Evolutionary conservation across 2,797 vertebrate species (phyloP), one percentile per base, ranked within the genome.

Genomic region (Lutra lutra): DNA sequence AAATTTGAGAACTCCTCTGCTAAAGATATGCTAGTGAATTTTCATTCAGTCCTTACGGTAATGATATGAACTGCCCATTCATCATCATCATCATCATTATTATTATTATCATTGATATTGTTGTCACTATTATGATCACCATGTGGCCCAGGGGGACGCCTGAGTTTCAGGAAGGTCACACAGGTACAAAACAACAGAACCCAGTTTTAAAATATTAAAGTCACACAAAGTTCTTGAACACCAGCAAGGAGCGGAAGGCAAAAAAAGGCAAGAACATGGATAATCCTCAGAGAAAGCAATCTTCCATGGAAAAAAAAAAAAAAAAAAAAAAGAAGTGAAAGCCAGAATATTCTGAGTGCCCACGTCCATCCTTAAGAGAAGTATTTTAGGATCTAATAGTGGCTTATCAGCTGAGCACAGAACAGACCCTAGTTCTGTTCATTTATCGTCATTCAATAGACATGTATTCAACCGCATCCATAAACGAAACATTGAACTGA

Each of bases 401-500:
- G 48, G 32, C 86, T 97, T 86, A 86, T 89, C 43, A 87, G 66
- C 62, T 51, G 12, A 92, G n/a, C 75, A 89, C 58, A 64, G 27
- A 13, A 43, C 66, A 95, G 82, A 90, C 9, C 2, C 62, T n/a
- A 32, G 72, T 75, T 85, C 60, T 86, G n/a, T 79, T 92, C 70
- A 58, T 95, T 92, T 94, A 89, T 82, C 91, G 75, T 40, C 40
- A 62, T 90, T 84, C 84, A 93, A 77, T 60, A 79, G 89, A 68
- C 79, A 89, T 92, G 87, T 87, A 97, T 79, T 77, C 93, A 82
- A 92, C 25, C 0, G 0, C n/a, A 79, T 56, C 70, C 84, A 73
- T 43, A 89, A 84, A 86, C 0, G 18, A 89, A 95, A 83, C 77
- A 84, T 43, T 35, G 91, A 62, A 72, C 62, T 48, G 70, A 70